Evolutionary conservation across 2,888 invertebrate species (phyloP), one percentile per base, ranked within the genome.

Genomic region (Ochropacha duplaris): DNA sequence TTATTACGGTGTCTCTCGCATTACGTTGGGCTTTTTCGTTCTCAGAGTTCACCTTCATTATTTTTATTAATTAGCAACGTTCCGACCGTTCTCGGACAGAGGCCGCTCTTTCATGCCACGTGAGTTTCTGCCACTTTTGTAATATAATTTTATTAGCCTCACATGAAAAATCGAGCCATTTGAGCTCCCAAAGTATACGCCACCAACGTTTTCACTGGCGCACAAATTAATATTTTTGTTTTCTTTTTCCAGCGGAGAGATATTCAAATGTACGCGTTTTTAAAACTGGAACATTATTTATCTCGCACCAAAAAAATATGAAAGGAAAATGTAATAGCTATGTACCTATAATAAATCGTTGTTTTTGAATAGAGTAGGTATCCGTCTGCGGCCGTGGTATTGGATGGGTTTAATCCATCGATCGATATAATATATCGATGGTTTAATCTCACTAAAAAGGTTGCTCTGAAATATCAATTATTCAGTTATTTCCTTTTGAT

Each of bases 201-300:
- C 55, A 54, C 61, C 61, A 60, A 66, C 66, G 63, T 74, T 73
- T 73, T 63, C 62, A 66, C 64, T 57, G 57, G 66, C 31, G 12
- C 54, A 56, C 64, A 70, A 72, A 72, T 75, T 70, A 76, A 76
- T 67, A 66, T 67, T 68, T 56, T 67, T 69, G 31, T 12, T 70
- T 66, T 19, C 9, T 19, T 19, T 9, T 19, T 44, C 16, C 19
- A 1, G 44, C 14, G 9, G 44, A 44, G 44, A 44, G 6, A 16
- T 44, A 19, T 19, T 44, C 16, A 36, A 36, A 36, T 36, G 4
- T 36, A 36, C 5, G n/a, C 36, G n/a, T 36, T 44, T 44, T 44
- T 44, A 19, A 19, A 44, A 44, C 44, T 44, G 44, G 44, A 44
- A 19, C 19, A 44, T 44, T 22, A 31, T 55, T 49, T 55, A 52